Conservation (phyloP, 2,113 vertebrate species). For the Syngnathoides biaculeatus region DNA sequence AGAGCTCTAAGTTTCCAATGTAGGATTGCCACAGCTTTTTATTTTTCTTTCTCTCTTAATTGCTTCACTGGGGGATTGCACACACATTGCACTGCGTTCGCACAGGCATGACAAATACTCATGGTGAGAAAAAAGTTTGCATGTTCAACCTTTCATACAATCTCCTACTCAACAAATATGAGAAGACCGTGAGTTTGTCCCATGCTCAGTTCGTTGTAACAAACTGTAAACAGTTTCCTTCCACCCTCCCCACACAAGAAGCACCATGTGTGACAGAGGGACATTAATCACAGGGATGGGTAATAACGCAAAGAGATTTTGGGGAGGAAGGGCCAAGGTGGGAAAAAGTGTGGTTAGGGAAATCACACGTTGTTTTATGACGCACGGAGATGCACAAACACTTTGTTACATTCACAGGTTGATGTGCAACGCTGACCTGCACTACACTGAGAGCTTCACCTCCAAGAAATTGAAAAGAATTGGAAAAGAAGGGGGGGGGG, state of each 20-base stretch:
- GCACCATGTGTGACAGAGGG: slow-evolving; percentile 53
- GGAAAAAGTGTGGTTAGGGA: slow-evolving; percentile 65
- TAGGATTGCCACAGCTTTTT: not conserved
- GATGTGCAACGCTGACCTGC: slow-evolving; percentile 28
- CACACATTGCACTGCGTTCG: not conserved
- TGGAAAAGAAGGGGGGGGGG: not conserved
- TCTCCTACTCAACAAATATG: not conserved
- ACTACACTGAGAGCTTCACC: slow-evolving; percentile 14
- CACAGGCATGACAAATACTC: not conserved
- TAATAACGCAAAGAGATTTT: slow-evolving; percentile 65
- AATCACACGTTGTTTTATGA: slow-evolving; percentile 64
- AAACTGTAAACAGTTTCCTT: slow-evolving; percentile 19
- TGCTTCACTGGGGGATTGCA: not conserved
- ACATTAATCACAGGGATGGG: slow-evolving; percentile 70
- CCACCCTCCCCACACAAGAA: slow-evolving; percentile 25
- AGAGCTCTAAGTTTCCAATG: not conserved
- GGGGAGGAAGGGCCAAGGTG: slow-evolving; percentile 52
- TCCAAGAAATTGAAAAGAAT: slow-evolving; percentile 20
- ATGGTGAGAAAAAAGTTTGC: not conserved
- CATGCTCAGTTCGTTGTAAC: slow-evolving; percentile 17
- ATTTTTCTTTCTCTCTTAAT: too few species aligned
- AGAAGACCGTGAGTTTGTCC: slow-evolving; percentile 5
- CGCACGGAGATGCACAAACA: slow-evolving; percentile 53
- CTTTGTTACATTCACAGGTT: slow-evolving; percentile 39
- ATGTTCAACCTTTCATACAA: not conserved